A percentile compares a stretch with the other conserved stretches of the same genome.
These are phyloP conservation scores for Nomada ferruginata DNA, from an alignment of 2,888 invertebrate species.

Conservation along the genomic window DNA sequence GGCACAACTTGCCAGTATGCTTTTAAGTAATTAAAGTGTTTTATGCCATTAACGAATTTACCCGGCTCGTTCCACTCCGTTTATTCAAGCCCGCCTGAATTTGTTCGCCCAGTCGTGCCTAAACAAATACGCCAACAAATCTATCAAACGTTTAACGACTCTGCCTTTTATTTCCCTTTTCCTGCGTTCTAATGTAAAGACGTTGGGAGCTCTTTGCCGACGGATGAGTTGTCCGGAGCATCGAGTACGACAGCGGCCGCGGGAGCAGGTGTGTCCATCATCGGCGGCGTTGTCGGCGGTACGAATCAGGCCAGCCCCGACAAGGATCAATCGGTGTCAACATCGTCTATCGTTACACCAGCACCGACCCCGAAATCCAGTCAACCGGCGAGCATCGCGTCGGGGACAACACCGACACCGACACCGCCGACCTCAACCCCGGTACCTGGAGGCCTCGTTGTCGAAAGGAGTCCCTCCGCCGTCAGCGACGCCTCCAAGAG, in stretches of 20 bases:
- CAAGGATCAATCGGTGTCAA: conserved; percentile 78
- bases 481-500: conserved; percentile 89
- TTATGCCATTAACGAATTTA: background rate
- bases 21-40: conserved; percentile 7
- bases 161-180: background rate
- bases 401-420: conserved; percentile 72
- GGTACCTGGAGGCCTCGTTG: conserved; percentile 73
- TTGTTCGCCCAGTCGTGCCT: background rate
- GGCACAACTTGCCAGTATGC: background rate
- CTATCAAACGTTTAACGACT: too few species aligned
- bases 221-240: conserved; percentile 83
- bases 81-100: background rate
- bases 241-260: conserved; percentile 80
- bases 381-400: conserved; percentile 77
- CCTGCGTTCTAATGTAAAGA: conserved; percentile 56
- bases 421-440: conserved; percentile 79
- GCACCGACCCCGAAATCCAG: conserved; percentile 68
- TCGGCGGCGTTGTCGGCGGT: conserved; percentile 79
- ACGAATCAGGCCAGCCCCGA: conserved; percentile 75
- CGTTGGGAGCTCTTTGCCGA: conserved; percentile 80
- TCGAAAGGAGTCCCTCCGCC: conserved; percentile 86
- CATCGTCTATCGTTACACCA: conserved; percentile 70
- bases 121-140: background rate
- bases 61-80: background rate
- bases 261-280: conserved; percentile 78